Base-by-base conservation (phyloP, 2,888 invertebrate genomes). In the Lasioglossum pauxillum region DNA sequence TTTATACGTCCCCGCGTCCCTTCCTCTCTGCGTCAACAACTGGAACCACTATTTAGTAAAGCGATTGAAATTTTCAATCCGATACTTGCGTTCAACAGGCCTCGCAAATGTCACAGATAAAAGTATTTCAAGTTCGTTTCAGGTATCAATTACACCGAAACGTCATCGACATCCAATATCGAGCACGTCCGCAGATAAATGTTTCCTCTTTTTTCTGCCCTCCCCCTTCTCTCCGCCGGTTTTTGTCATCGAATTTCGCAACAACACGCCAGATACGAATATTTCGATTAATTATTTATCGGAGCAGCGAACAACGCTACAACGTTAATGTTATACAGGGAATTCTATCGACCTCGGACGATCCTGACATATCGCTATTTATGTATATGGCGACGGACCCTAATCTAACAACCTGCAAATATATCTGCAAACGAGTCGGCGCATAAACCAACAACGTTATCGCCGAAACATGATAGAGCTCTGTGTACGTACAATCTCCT, bases 321-420 rank as follows among this genome's bases (percentile, higher is more conserved):
- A 67, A 7, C 35, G 67, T 31, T 67, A 67, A 67, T 67, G 3
- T 19, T 7, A 7, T 67, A 83, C 19, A 23, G 10, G 12, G 14
- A 12, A 82, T 75, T 49, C 49, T 41, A 71, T 80, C 74, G 64
- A 82, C 14, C 41, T 60, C n/a, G 31, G 41, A 35, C 74, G 73
- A 79, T 38, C 82, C 82, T 82, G 82, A 85, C 77, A 74, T 75
- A 84, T 60, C 67, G 64, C 67, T 78, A 75, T 85, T 85, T 82
- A 82, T 31, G 31, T 31, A 31, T 85, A 82, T 81, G 77, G 80
- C 74, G 74, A 71, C 60, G 35, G 69, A 74, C 49, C 74, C 71
- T 78, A 83, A 87, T 81, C 81, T 78, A 82, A 79, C 76, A 44
- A 57, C 78, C 73, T 78, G 84, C 76, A 90, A 84, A 84, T 78